Evolutionary conservation across 2,797 vertebrate species (phyloP), one percentile per base, ranked within the genome.

Genomic region (Limnodromus scolopaceus): DNA sequence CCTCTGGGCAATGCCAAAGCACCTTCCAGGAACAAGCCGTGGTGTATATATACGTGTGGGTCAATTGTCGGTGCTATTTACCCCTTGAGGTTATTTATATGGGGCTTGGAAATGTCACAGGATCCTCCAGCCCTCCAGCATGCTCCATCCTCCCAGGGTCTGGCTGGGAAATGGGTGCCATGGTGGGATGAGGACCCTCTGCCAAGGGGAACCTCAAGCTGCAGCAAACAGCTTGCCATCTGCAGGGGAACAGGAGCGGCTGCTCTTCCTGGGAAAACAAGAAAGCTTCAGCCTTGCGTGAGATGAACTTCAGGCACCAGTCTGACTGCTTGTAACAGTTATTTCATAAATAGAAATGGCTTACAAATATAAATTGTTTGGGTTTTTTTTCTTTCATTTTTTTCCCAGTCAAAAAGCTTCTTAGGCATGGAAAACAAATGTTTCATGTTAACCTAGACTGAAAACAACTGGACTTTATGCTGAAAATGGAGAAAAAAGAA

Each of bases 91-190:
- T 68, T 53, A 15, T 53, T 60, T 60, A 30, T 60, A 30, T 4
- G 32, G 20, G 6, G 27, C 32, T 45, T 19, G 54, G 25, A 32
- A 23, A 7, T 1, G 0, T 11, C 51, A 7, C 15, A 19, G 72
- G 10, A 46, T 23, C 27, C 45, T 54, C 78, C 58, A 41, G 39
- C 32, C 23, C 10, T 16, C 39, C 82, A 39, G 60, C 60, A 19
- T 0, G 1, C 27, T 4, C 4, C 9, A 8, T 11, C 43, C 43
- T 58, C 41, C 57, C 2, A 14, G 20, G 3, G 30, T 25, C 65
- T 3, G 16, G 27, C 24, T 7, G 6, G 65, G 27, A 43, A 14
- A 3, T 1, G 0, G 2, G 28, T 36, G 54, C 38, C 2, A 20
- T 24, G 46, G 1, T 24, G 41, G 49, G 53, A 24, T 9, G 2